Base-by-base conservation (phyloP, 2,113 vertebrate species). In the Notarius quadriscutis region DNA sequence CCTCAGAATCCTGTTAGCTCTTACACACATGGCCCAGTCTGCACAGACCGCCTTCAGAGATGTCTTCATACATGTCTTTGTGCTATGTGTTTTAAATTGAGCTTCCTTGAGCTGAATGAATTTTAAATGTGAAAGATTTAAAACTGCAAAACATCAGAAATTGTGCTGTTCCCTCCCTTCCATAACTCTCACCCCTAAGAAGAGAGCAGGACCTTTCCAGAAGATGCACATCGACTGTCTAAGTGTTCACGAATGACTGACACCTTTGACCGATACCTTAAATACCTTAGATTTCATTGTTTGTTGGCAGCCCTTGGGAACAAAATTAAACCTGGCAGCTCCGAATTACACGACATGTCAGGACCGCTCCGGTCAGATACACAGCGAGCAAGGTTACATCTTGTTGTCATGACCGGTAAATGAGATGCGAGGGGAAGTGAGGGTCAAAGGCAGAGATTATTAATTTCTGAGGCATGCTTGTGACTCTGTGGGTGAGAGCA, bases 281-380 rank as follows among this genome's bases (percentile, higher is more conserved):
- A 88, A 88, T 87, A 89, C 91, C 90, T 90, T 86, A 84, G 55
- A 74, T 81, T 72, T 74, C 30, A 69, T 84, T 90, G 62, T 84
- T 79, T 78, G 2, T 55, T 89, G 79, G 88, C 86, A 86, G 88
- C 83, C 88, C 55, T 82, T 85, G 88, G 89, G 81, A 90, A 89
- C 69, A 84, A 80, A 88, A 92, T 92, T 89, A 91, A 58, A 78
- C 78, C 87, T 72, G 83, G 78, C 88, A 60, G 83, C 87, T 83
- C 57, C 83, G 92, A 91, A 92, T 91, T 92, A 91, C 84, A 86
- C 84, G 72, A 80, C 86, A 71, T n/a, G 71, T 77, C 83, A n/a
- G 74, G 86, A 79, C 84, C 79, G 67, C 81, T 88, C 41, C 71
- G 69, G 27, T 71, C 67, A 63, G 57, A 85, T 83, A 84, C 58